phyloP scores from a whole-genome alignment of 2,113 vertebrate species.

The Brachionichthys hirsutus region DNA sequence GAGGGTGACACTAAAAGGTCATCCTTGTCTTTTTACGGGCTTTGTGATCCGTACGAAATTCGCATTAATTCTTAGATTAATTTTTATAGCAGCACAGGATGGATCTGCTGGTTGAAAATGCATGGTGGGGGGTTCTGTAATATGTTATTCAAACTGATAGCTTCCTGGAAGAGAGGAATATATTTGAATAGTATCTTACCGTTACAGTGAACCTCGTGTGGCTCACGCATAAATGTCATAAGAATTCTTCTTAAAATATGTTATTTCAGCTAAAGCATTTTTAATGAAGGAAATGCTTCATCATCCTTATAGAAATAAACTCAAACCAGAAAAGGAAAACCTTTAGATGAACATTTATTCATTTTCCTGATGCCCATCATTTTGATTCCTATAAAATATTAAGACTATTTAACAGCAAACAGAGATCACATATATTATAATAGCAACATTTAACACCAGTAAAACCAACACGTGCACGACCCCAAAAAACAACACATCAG shows the following conservation, averaged over 20 bases:
- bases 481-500: too few relatives aligned
- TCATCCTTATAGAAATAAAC: too few relatives aligned
- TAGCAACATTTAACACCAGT: neutral
- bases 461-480: neutral
- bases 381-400: too few relatives aligned
- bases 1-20: too few relatives aligned
- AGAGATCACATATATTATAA: neutral
- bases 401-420: neutral
- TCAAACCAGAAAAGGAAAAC: too few relatives aligned
- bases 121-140: neutral
- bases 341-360: too few relatives aligned
- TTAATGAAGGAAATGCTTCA: too few relatives aligned
- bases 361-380: too few relatives aligned
- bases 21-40: neutral
- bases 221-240: too few relatives aligned
- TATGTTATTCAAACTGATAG: neutral
- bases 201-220: neutral
- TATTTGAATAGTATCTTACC: neutral
- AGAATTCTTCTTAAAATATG: too few relatives aligned
- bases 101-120: slow-evolving; percentile 10
- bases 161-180: neutral
- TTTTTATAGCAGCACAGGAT: neutral
- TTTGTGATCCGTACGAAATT: slow-evolving; percentile 29
- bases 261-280: too few relatives aligned
- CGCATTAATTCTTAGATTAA: slow-evolving; percentile 9